Evolutionary conservation across 2,797 vertebrate species (phyloP).

Genomic region (Meda fulgida): DNA sequence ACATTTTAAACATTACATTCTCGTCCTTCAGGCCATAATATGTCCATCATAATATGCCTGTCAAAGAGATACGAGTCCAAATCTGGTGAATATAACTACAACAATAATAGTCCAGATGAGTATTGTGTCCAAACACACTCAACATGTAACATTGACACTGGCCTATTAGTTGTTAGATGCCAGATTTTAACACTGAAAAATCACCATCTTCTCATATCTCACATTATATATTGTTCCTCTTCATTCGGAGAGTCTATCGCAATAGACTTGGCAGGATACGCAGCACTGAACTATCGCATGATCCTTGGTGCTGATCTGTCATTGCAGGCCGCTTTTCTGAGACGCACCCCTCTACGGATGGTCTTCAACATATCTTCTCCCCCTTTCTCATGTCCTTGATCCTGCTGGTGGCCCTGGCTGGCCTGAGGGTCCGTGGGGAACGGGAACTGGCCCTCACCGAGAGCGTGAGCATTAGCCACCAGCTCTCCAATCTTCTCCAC

Average conservation of each 20-base stretch:
- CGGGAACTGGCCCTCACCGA: constrained; percentile 93
- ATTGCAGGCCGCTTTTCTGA: constrained; percentile 91
- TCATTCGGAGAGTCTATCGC: constrained; percentile 33
- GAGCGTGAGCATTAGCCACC: constrained; percentile 90
- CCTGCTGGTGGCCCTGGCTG: constrained; percentile 48
- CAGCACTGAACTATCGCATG: constrained; percentile 79
- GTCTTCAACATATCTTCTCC: constrained; percentile 91
- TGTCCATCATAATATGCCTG: constrained; percentile 24
- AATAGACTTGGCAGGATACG: constrained; percentile 9
- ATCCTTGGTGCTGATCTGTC: constrained; percentile 93
- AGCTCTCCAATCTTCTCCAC: constrained; percentile 98
- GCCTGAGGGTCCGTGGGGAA: constrained; percentile 75
- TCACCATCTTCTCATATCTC: constrained; percentile 5
- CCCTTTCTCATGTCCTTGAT: constrained; percentile 58
- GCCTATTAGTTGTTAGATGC: constrained; percentile 31
- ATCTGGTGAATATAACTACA: constrained; percentile 42
- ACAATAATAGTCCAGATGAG: constrained; percentile 48
- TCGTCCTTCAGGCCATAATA: constrained; percentile 27
- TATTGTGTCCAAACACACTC: constrained; percentile 48
- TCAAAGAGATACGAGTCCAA: constrained; percentile 30
- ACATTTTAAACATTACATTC: constrained; percentile 51
- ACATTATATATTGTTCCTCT: constrained; percentile 37
- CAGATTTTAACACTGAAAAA: constrained; percentile 43
- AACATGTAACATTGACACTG: constrained; percentile 32
- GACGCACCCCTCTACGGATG: constrained; percentile 92